A percentile compares a stretch with the other conserved stretches of the same genome.
phyloP scores from a whole-genome alignment of 2,888 invertebrate species.

The Trimorus sp. region DNA sequence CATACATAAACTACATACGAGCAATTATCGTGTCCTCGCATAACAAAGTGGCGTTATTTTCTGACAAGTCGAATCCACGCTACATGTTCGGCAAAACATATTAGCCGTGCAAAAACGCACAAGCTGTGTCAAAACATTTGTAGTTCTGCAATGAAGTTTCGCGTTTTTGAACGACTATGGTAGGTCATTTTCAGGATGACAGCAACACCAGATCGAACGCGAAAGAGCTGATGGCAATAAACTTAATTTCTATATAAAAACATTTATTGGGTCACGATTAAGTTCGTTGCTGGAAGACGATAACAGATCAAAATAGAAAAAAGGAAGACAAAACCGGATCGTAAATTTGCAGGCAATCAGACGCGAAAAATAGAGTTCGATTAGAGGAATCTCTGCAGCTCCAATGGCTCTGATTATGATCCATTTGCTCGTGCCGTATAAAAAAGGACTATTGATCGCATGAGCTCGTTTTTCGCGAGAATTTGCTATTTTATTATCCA shows the following conservation, averaged over 20 bases:
- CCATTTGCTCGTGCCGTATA: slow-evolving; percentile 3
- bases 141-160: too few species aligned
- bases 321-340: not conserved
- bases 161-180: too few species aligned
- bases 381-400: slow-evolving; percentile 26
- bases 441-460: not conserved
- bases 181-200: too few species aligned
- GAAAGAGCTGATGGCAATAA: too few species aligned
- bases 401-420: not conserved
- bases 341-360: slow-evolving; percentile 28
- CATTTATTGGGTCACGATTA: slow-evolving; percentile 11
- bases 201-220: too few species aligned
- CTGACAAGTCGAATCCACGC: not conserved
- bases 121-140: too few species aligned
- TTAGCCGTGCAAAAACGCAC: too few species aligned
- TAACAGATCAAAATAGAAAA: not conserved
- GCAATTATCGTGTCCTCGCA: slow-evolving; percentile 15
- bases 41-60: slow-evolving; percentile 9
- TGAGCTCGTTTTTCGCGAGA: slow-evolving; percentile 5
- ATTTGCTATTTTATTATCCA: slow-evolving; percentile 61
- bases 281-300: slow-evolving; percentile 15
- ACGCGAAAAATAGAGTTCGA: slow-evolving; percentile 24
- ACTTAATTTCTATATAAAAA: slow-evolving; percentile 19
- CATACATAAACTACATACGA: slow-evolving; percentile 6
- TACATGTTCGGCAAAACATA: too few species aligned